Evolutionary conservation across 2,113 vertebrate species (phyloP).

Genomic region (Pachycephala philippinensis): DNA sequence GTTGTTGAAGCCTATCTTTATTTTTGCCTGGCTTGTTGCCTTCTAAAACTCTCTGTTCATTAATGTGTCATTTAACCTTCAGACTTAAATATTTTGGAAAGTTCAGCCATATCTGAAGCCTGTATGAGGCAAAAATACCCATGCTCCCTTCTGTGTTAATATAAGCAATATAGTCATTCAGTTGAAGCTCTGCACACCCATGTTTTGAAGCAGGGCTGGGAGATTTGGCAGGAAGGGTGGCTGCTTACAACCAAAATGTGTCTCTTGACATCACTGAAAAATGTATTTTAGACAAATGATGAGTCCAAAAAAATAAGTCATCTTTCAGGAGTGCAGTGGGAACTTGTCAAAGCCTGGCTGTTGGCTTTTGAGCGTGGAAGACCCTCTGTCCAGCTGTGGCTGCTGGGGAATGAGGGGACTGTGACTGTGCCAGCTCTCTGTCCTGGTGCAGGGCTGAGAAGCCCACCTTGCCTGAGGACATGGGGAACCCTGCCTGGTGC

Average conservation of each 20-base stretch:
- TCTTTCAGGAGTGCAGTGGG: background rate
- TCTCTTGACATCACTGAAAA: background rate
- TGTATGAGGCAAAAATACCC: background rate
- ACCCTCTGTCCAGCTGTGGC: fast-evolving
- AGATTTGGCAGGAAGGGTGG: background rate
- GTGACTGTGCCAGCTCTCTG: background rate
- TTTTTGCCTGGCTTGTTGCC: background rate
- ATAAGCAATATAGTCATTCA: background rate
- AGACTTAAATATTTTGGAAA: background rate
- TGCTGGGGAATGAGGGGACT: fast-evolving
- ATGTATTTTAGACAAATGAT: background rate
- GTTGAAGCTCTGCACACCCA: background rate
- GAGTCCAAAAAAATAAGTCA: background rate
- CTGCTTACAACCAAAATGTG: background rate
- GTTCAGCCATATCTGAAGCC: background rate
- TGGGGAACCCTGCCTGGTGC: background rate
- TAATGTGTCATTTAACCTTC: background rate
- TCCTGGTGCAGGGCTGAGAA: fast-evolving
- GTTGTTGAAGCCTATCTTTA: background rate
- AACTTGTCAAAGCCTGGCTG: background rate
- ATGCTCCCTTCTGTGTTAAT: background rate
- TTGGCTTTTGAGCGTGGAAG: fast-evolving
- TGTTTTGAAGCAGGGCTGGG: background rate
- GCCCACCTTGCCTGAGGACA: no score
- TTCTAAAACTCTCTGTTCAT: background rate